These are phyloP conservation scores for Julus scandinavius DNA, from an alignment of 2,888 invertebrate genomes.

Conservation along the genomic window DNA sequence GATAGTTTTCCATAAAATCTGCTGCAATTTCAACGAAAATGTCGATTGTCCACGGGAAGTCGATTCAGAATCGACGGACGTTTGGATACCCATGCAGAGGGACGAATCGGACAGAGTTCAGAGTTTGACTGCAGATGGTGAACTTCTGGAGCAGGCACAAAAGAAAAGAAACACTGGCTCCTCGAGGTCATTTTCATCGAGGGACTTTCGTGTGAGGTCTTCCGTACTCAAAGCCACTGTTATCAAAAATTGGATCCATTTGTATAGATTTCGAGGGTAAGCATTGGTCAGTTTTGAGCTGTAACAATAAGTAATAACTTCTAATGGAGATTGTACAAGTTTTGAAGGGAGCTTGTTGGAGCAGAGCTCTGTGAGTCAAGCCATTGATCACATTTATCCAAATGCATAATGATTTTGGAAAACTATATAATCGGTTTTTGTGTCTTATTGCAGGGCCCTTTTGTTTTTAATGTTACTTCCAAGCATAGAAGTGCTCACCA, in stretches of 20 bases:
- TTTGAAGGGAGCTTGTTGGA: no score
- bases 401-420: no score
- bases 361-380: no score
- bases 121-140: background rate
- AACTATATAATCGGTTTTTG: no score
- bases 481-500: background rate
- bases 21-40: background rate
- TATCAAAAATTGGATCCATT: background rate
- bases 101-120: background rate
- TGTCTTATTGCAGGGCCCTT: background rate
- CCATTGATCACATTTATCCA: no score
- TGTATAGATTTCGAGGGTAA: background rate
- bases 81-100: background rate
- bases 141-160: background rate
- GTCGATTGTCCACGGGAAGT: background rate
- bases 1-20: background rate
- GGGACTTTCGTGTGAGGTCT: background rate
- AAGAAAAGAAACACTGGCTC: background rate
- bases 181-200: background rate
- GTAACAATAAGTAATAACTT: no score
- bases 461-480: background rate
- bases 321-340: no score
- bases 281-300: no score
- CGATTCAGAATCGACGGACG: background rate
- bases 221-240: background rate